Evolutionary conservation across 2,797 vertebrate species (phyloP).

Genomic region (Neosilurus mollespiculum): DNA sequence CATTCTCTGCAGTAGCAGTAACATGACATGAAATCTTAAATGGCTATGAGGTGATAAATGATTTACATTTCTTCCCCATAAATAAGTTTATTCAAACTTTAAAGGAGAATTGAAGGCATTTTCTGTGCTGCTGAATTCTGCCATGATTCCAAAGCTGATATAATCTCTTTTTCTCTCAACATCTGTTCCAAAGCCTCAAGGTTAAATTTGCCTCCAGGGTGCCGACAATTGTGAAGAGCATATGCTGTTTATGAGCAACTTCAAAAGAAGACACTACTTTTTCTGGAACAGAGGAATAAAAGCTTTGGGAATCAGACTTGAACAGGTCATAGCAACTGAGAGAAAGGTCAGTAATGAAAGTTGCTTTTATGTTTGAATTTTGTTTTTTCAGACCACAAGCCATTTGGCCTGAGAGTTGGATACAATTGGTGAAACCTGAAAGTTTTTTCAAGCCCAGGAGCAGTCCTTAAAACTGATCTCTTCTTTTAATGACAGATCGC

Average conservation of each 20-base stretch:
- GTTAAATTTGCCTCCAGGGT: slow-evolving; percentile 72
- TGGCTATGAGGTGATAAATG: slow-evolving; percentile 26
- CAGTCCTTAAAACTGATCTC: background rate
- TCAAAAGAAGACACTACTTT: slow-evolving; percentile 48
- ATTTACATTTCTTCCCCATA: slow-evolving; percentile 29
- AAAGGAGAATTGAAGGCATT: slow-evolving; percentile 13
- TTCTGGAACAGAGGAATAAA: slow-evolving; percentile 42
- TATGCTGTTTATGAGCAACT: slow-evolving; percentile 73
- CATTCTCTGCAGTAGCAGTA: slow-evolving; percentile 43
- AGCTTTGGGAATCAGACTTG: slow-evolving; percentile 39
- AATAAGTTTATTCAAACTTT: slow-evolving; percentile 47
- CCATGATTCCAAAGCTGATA: slow-evolving; percentile 62
- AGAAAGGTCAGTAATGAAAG: background rate
- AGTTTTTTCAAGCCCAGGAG: background rate
- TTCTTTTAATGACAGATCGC: background rate
- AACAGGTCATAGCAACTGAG: slow-evolving; percentile 16
- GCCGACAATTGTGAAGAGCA: slow-evolving; percentile 67
- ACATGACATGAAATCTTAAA: slow-evolving; percentile 49
- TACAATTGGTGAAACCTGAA: background rate
- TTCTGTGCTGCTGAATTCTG: slow-evolving; percentile 36
- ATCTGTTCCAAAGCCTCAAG: slow-evolving; percentile 72
- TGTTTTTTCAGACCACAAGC: background rate
- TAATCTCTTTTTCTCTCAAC: slow-evolving; percentile 62
- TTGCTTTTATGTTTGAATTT: slow-evolving; percentile 1
- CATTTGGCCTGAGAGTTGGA: background rate